Evolutionary conservation across 2,888 invertebrate species (phyloP).

Genomic region (Notocelia uddmanniana): DNA sequence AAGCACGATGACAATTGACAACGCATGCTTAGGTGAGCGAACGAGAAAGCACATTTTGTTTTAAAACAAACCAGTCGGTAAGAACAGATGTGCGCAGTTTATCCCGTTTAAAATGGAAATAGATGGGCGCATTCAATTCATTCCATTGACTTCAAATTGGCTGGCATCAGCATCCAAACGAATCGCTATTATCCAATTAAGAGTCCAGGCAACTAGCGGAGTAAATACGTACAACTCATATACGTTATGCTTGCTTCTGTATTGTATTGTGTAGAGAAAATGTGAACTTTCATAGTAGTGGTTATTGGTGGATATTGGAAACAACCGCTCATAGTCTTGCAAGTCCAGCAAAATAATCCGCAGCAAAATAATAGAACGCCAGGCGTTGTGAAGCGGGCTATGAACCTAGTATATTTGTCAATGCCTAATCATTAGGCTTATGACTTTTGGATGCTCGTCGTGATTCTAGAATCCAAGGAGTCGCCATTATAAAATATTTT

Average conservation of each 20-base stretch:
- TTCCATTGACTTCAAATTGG: slow-evolving; percentile 37
- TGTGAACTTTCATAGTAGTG: background rate
- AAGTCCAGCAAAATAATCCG: too few relatives aligned
- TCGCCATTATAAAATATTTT: too few relatives aligned
- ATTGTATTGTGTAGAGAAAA: background rate
- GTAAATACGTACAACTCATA: slow-evolving; percentile 1
- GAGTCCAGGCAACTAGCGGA: slow-evolving; percentile 14
- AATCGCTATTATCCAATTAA: slow-evolving; percentile 39
- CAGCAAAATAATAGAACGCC: too few relatives aligned
- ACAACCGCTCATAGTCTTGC: background rate
- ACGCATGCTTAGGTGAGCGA: slow-evolving; percentile 8
- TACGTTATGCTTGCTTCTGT: slow-evolving; percentile 3
- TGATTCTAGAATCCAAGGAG: too few relatives aligned
- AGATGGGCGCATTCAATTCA: slow-evolving; percentile 33
- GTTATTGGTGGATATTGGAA: background rate
- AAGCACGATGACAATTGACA: background rate
- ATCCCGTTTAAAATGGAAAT: slow-evolving; percentile 36
- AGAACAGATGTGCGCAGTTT: slow-evolving; percentile 29
- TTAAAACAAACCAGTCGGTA: slow-evolving; percentile 16
- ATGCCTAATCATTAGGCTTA: too few relatives aligned
- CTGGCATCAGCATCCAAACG: slow-evolving; percentile 27
- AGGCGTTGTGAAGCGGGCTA: too few relatives aligned
- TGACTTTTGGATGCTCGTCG: too few relatives aligned
- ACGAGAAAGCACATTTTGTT: slow-evolving; percentile 9
- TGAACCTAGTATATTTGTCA: too few relatives aligned